Conservation (phyloP, 2,113 vertebrate genomes). For the Galeopterus variegatus region DNA sequence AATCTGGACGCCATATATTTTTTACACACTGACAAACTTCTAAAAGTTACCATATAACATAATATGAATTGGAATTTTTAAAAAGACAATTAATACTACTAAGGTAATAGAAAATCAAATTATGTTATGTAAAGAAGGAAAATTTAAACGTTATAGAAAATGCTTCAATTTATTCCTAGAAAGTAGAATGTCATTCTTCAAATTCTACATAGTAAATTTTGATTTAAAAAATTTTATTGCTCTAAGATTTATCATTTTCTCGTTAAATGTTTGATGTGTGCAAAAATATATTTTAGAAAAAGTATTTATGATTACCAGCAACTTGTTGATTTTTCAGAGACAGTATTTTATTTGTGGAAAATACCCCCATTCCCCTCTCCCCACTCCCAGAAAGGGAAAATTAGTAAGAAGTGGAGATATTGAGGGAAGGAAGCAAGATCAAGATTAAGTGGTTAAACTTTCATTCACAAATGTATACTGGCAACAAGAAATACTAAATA, state of each 20-base stretch:
- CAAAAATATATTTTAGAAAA: background rate
- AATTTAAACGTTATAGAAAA: background rate
- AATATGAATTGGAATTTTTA: background rate
- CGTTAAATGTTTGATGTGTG: background rate
- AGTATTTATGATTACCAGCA: background rate
- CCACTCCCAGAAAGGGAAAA: background rate
- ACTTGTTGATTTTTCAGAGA: background rate
- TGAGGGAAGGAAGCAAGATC: background rate
- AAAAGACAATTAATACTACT: background rate
- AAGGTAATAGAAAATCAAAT: background rate
- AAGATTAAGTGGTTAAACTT: background rate
- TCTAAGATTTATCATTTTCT: background rate
- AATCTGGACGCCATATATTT: background rate
- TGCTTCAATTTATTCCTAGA: slow-evolving; percentile 1
- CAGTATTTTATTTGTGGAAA: background rate
- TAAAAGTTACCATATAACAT: background rate
- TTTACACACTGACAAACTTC: background rate
- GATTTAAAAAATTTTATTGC: background rate
- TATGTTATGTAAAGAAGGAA: background rate
- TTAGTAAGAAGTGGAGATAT: background rate
- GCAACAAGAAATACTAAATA: slow-evolving; percentile 16
- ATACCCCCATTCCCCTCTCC: rapidly evolving
- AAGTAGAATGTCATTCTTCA: background rate
- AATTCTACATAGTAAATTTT: background rate
- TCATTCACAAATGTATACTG: background rate